Percentiles rank a stretch among this genome's conserved stretches.
Evolutionary conservation across 2,888 invertebrate genomes (phyloP).

Genomic region (Orchesella flavescens): DNA sequence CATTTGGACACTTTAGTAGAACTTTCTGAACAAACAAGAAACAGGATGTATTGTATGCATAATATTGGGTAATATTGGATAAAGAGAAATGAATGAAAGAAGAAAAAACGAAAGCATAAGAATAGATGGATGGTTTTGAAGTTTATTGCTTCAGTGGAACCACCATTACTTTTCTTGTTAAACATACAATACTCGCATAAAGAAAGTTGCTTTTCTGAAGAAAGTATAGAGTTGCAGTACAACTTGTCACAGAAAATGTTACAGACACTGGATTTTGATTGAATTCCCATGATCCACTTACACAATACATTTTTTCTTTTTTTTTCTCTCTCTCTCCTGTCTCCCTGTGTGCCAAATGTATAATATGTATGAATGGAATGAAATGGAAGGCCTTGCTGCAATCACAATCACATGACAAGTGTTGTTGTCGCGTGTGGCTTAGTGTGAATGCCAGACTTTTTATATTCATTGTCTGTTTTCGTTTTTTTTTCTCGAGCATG

Average conservation of each 20-base stretch:
- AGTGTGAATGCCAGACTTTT: too few species aligned
- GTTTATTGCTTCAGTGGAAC: constrained; percentile 27
- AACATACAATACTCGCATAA: background rate
- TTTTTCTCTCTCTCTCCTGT: background rate
- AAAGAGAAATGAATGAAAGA: background rate
- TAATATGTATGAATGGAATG: background rate
- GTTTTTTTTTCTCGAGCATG: too few species aligned
- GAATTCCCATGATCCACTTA: constrained; percentile 47
- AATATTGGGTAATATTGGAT: background rate
- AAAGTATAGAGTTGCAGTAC: background rate
- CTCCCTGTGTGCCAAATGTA: background rate
- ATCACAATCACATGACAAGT: constrained; percentile 2
- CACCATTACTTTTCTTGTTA: background rate
- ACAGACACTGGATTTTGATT: constrained; percentile 39
- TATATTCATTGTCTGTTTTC: too few species aligned
- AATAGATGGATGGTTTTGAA: constrained; percentile 30
- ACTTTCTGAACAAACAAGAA: too few species aligned
- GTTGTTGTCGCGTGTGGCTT: background rate
- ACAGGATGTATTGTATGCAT: too few species aligned
- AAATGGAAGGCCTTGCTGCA: too few species aligned
- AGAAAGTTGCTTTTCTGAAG: background rate
- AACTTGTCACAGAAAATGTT: background rate
- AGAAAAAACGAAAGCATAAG: constrained; percentile 17
- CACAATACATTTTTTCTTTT: background rate
- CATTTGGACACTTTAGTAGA: too few species aligned